Evolutionary conservation across 92 coral and sea anemone genomes (phyloP), one percentile per base, ranked within the genome.

Genomic region (Palythoa grandis): DNA sequence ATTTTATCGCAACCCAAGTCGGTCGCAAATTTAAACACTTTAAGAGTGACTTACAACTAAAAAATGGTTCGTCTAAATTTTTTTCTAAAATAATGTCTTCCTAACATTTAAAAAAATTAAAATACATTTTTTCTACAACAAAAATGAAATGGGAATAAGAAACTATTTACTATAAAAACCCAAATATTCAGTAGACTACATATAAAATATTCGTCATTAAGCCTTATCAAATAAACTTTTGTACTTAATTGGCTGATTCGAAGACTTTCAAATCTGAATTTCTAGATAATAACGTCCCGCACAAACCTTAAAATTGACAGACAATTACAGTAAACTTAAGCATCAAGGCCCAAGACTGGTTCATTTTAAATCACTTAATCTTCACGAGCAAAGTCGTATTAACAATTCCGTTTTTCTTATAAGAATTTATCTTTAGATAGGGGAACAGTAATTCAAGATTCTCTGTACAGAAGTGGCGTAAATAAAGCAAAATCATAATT

Each of bases 241-340:
- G 7, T 17, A 7, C 25, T 1, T 40, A 70, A 12, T 70, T 14
- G 12, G 50, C 74, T 40, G 24, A 52, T 48, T 47, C 38, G 61
- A 25, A 60, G 22, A 52, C 53, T 76, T 76, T 67, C 82, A 76
- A 76, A 76, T 50, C 8, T 54, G 82, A 54, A 56, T 24, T 76
- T 76, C 82, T 54, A 54, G 82, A 24, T 52, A 3, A 23, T 24
- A 1, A 76, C 48, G 47, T 1, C 5, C 5, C 14, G 43, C 47
- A 54, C 67, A 15, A 53, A 54, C 19, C 7, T 13, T 13, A 19
- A 48, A 48, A 52, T 29, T 50, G 20, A 11, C 65, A 75, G 14
- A 48, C 65, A 50, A 24, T 12, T 15, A 29, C 17, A 4, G 60
- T 75, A 11, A 52, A 12, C 11, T 22, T 75, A 40, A 61, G 73